Conservation (phyloP, 2,113 vertebrate species). For the Melanerpes formicivorus region DNA sequence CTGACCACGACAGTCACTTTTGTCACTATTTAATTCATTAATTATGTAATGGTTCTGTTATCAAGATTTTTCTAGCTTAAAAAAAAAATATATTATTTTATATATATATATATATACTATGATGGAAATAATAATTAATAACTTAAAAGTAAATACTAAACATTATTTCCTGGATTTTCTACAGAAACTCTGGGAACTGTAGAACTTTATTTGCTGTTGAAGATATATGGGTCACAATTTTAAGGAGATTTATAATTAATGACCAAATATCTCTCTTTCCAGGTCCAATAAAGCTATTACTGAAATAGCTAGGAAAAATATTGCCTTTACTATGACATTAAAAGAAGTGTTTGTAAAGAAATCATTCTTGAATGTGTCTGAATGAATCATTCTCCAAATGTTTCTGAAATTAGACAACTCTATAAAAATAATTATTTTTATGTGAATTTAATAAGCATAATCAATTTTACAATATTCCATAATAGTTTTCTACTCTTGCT, state of each 20-base stretch:
- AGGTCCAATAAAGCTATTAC: background rate
- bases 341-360: background rate
- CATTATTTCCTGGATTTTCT: background rate
- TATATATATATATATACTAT: background rate
- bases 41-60: background rate
- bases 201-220: background rate
- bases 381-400: no score
- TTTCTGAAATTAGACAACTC: background rate
- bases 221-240: background rate
- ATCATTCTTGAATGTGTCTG: background rate
- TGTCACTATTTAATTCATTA: background rate
- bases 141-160: background rate
- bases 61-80: background rate
- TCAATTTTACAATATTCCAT: background rate
- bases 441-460: background rate
- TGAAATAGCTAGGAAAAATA: background rate
- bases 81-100: background rate
- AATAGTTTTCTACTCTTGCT: background rate
- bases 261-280: background rate
- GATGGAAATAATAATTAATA: background rate
- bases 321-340: background rate
- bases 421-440: background rate
- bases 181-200: background rate
- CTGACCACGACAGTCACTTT: background rate
- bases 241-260: background rate